Base-by-base conservation (phyloP, 2,113 vertebrate genomes). In the Megaceryle torquata region DNA sequence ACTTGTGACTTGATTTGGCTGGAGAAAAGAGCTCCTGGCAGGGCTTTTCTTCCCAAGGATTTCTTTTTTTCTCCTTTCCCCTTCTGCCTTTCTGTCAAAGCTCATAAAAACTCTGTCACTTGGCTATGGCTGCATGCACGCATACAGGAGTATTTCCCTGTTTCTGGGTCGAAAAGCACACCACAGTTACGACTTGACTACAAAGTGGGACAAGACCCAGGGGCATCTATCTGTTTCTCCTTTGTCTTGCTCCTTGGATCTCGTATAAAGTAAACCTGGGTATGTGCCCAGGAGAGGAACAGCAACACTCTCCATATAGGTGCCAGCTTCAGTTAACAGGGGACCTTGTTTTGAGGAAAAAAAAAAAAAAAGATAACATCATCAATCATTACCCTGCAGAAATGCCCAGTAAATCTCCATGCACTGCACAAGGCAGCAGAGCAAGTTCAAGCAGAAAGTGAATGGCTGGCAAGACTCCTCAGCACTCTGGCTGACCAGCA, bases 191-290 rank as follows among this genome's bases (percentile, higher is more conserved):
- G 53, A 91, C 72, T 88, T 90, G 48, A 93, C 33, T 82, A 84
- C 65, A 37, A 96, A 95, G 68, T 95, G 69, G 94, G 77, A 95
- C 94, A 78, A 89, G 91, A 83, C 80, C 35, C 94, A 91, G 20
- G 56, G 86, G 86, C 48, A 90, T 81, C 50, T 91, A 35, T 85
- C 50, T 46, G 16, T 46, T 93, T 82, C 57, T 89, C 56, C n/a
- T 91, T 72, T 13, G 0, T 84, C 56, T 71, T 64, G 16, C 77
- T 89, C 83, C 48, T 83, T 89, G 65, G 53, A 89, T 89, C 57
- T 91, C 24, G 43, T 18, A 35, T 35, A 48, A 86, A 89, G 61
- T 56, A 71, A 60, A 92, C 57, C 54, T 68, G 60, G 50, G 44
- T 74, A 41, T 3, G 26, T 31, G 67, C 31, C 44, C n/a, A 31